Percentiles rank a stretch among this genome's conserved stretches.
Conservation (phyloP, 2,797 vertebrate species). For the Triplophysa bombifrons region DNA sequence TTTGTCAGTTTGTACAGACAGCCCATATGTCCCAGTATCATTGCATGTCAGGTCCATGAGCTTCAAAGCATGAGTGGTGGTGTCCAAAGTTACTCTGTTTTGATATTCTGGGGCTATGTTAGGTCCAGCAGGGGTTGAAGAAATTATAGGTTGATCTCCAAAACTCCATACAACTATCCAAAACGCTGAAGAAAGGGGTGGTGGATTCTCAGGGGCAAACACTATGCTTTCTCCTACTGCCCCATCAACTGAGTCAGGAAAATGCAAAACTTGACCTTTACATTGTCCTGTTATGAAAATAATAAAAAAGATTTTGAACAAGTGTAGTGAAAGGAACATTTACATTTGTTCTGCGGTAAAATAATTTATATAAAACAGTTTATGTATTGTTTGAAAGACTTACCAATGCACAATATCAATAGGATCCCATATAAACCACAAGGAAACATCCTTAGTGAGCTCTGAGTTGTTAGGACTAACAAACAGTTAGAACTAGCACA, state of each 20-base stretch:
- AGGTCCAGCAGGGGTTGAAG: no score
- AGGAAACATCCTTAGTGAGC: neutral
- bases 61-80: neutral
- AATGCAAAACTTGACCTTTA: neutral
- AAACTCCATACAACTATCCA: fast-evolving
- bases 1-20: fast-evolving
- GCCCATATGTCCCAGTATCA: neutral
- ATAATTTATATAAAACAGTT: neutral
- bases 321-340: neutral
- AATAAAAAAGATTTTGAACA: neutral
- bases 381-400: neutral
- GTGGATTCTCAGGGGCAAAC: neutral
- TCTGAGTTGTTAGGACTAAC: neutral
- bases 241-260: neutral
- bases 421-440: neutral
- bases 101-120: fast-evolving
- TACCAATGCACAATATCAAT: neutral
- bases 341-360: neutral
- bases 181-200: neutral
- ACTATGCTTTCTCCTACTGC: neutral
- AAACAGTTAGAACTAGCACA: neutral
- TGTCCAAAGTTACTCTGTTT: neutral
- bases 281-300: neutral
- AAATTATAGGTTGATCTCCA: fast-evolving
- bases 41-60: neutral